Conservation (phyloP, 2,113 vertebrate species). For the Planiliza haematocheilus region DNA sequence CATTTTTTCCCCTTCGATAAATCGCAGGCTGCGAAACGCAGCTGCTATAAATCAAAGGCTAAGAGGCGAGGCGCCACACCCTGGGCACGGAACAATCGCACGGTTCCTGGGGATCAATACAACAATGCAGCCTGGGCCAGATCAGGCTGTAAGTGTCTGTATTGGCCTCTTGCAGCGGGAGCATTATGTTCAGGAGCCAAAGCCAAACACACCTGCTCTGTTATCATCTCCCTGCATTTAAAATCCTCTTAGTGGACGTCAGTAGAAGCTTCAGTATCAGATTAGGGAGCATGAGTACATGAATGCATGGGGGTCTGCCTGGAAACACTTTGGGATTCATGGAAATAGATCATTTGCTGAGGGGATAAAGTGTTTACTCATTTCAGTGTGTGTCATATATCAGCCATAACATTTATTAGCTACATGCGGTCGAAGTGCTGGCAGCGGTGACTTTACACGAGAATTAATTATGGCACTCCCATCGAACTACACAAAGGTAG, state of each 20-base stretch:
- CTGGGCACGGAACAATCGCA: conserved; percentile 17
- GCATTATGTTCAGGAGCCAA: conserved; percentile 25
- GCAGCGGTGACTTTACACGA: too few relatives aligned
- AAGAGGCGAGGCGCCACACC: conserved; percentile 36
- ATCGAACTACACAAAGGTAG: too few relatives aligned
- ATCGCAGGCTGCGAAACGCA: conserved; percentile 36
- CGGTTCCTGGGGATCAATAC: conserved; percentile 43
- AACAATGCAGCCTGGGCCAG: conserved; percentile 21
- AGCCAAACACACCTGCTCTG: conserved; percentile 10
- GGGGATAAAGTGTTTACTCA: too few relatives aligned
- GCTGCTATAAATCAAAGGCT: conserved; percentile 59
- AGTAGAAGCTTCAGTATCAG: conserved; percentile 1
- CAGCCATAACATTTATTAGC: too few relatives aligned
- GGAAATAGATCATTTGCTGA: too few relatives aligned
- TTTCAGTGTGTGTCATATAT: too few relatives aligned
- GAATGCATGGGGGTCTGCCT: not conserved
- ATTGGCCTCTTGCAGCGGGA: not conserved
- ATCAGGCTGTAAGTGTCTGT: conserved; percentile 9
- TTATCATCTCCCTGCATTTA: conserved; percentile 1
- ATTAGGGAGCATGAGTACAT: conserved; percentile 13
- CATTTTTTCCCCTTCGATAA: conserved; percentile 54
- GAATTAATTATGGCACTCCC: too few relatives aligned
- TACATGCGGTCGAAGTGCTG: too few relatives aligned
- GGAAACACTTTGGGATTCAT: not conserved
- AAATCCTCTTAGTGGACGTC: conserved; percentile 25